Conservation (phyloP, 2,113 vertebrate species). For the Triplophysa dalaica region DNA sequence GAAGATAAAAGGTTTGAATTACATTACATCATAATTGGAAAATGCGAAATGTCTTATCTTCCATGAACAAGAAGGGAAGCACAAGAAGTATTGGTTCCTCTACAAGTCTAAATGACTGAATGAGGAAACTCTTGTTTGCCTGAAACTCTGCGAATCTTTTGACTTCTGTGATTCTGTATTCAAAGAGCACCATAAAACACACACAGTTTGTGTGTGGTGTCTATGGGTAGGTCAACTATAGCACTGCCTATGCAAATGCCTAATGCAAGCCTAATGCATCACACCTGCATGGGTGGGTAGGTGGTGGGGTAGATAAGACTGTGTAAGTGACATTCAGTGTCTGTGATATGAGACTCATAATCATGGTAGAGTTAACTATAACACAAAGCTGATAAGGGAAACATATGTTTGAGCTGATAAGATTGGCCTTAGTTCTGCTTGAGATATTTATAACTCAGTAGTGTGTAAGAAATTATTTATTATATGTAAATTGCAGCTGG, state of each 20-base stretch:
- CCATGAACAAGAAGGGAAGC: background rate
- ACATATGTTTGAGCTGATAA: background rate
- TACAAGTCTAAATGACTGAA: background rate
- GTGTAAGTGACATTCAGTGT: background rate
- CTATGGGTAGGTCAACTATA: background rate
- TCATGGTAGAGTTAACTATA: background rate
- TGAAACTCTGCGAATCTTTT: background rate
- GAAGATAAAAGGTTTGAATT: background rate
- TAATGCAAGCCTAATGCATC: background rate
- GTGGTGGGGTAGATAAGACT: background rate
- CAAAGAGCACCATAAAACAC: background rate
- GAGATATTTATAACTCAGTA: background rate
- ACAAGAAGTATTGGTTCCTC: slow-evolving; percentile 13
- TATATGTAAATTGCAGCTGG: background rate
- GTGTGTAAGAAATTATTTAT: background rate
- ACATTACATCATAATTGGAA: background rate
- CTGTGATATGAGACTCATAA: background rate
- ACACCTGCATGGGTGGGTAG: background rate
- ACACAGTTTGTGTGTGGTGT: background rate
- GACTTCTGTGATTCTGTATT: background rate
- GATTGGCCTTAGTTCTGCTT: background rate
- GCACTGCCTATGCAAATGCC: background rate
- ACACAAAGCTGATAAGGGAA: slow-evolving; percentile 3
- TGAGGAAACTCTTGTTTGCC: background rate
- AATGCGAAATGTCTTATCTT: background rate